These are phyloP conservation scores for Melanargia galathea DNA, from an alignment of 2,888 invertebrate species.

Conservation along the genomic window DNA sequence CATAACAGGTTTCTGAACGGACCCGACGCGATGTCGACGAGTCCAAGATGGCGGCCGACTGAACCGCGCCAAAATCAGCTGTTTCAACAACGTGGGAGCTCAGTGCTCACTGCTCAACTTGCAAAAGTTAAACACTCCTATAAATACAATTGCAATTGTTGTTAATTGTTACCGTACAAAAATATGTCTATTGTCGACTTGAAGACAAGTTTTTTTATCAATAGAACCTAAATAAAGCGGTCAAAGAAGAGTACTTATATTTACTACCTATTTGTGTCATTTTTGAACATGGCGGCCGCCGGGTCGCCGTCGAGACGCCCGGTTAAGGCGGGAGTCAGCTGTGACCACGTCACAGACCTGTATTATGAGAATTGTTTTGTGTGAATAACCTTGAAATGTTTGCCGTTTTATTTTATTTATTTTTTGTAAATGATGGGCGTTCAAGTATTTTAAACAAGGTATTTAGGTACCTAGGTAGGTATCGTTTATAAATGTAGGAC, in stretches of 20 bases:
- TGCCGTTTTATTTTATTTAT: conserved; percentile 1
- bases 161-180: conserved; percentile 15
- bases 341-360: conserved; percentile 44
- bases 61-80: conserved; percentile 8
- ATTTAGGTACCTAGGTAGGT: no score
- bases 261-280: neutral
- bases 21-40: conserved; percentile 23
- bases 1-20: conserved; percentile 45
- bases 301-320: no score
- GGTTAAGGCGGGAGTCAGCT: conserved; percentile 54
- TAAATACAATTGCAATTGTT: conserved; percentile 22
- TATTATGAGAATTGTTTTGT: conserved; percentile 24
- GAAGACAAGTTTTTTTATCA: conserved; percentile 35
- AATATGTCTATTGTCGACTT: conserved; percentile 37
- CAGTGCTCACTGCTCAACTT: no score
- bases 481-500: no score
- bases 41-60: conserved; percentile 44
- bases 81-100: conserved; percentile 36
- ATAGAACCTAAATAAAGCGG: conserved; percentile 24
- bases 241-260: conserved; percentile 19
- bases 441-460: neutral
- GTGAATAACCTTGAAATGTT: conserved; percentile 30
- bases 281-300: conserved; percentile 25
- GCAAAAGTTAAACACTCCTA: conserved; percentile 6
- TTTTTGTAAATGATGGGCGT: no score